phyloP scores from a whole-genome alignment of 2,113 vertebrate species.

The Myrmecophaga tridactyla region DNA sequence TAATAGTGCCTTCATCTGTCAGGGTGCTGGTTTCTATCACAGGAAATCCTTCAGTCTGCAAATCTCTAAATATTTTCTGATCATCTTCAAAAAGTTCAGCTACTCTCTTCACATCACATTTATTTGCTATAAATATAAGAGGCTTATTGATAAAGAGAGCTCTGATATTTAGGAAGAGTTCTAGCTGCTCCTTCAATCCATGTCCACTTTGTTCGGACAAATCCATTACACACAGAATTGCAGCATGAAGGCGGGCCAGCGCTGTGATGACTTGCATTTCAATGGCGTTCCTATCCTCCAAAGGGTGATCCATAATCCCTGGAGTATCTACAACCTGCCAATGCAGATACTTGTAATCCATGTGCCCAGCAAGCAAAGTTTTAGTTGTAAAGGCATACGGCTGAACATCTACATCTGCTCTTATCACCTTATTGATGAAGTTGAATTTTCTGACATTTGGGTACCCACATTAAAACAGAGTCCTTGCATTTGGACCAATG shows the following conservation, averaged over 20 bases:
- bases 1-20: constrained; percentile 96
- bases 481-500: constrained; percentile 97
- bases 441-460: constrained; percentile 99
- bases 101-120: constrained; percentile 95
- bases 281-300: constrained; percentile 98
- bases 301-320: constrained; percentile 96
- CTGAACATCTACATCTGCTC: constrained; percentile 99
- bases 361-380: constrained; percentile 98
- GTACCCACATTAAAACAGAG: constrained; percentile 95
- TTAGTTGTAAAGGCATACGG: constrained; percentile 99
- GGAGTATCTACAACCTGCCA: constrained; percentile 99
- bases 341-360: constrained; percentile 98
- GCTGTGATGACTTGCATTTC: constrained; percentile 99
- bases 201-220: constrained; percentile 97
- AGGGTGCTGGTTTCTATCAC: constrained; percentile 96
- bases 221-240: constrained; percentile 95
- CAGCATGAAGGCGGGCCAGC: constrained; percentile 93
- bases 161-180: constrained; percentile 93
- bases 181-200: constrained; percentile 90
- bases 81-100: constrained; percentile 92
- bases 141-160: constrained; percentile 98
- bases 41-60: constrained; percentile 88
- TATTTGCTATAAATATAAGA: constrained; percentile 95
- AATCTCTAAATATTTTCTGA: constrained; percentile 94
- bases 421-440: constrained; percentile 99